Evolutionary conservation across 2,888 invertebrate genomes (phyloP), one percentile per base, ranked within the genome.

Genomic region (Lampropteryx suffumata): DNA sequence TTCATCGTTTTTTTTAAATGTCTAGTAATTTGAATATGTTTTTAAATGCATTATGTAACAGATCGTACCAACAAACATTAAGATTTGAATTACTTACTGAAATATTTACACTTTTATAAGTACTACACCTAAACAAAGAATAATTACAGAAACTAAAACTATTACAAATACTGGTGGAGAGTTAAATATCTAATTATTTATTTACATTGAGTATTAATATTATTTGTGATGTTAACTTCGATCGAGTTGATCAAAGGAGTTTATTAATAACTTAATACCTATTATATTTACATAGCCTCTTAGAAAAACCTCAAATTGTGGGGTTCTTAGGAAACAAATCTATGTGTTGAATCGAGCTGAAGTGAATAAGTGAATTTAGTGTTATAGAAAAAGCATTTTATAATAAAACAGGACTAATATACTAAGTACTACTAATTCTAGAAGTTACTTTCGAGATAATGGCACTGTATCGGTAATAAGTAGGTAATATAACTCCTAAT

Each of bases 261-360:
- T n/a, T n/a, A n/a, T n/a, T n/a, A n/a, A n/a, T n/a, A n/a, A n/a
- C n/a, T n/a, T n/a, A n/a, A n/a, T n/a, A n/a, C n/a, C n/a, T n/a
- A n/a, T n/a, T n/a, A 54, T 68, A 67, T 71, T 57, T 70, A 74
- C 70, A 71, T 69, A 73, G 72, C 72, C 73, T 72, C 72, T 65
- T 42, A 55, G 32, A 24, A 42, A 49, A 57, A 42, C 47, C 45
- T 60, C 48, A 29, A 8, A 5, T 12, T 26, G 11, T 37, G 41
- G 41, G 34, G 34, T 6, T 3, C 17, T 2, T 4, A 28, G 39
- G 33, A 37, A 40, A 34, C n/a, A 28, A 17, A 10, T 17, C 6
- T 14, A 17, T 6, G 9, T 17, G 9, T 40, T 28, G n/a, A n/a
- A n/a, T 28, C n/a, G 27, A 28, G 4, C 26, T 26, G 5, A 26